A percentile compares a stretch with the other conserved stretches of the same genome.
Evolutionary conservation across 2,888 invertebrate genomes (phyloP).

Genomic region (Caenorhabditis sp.): DNA sequence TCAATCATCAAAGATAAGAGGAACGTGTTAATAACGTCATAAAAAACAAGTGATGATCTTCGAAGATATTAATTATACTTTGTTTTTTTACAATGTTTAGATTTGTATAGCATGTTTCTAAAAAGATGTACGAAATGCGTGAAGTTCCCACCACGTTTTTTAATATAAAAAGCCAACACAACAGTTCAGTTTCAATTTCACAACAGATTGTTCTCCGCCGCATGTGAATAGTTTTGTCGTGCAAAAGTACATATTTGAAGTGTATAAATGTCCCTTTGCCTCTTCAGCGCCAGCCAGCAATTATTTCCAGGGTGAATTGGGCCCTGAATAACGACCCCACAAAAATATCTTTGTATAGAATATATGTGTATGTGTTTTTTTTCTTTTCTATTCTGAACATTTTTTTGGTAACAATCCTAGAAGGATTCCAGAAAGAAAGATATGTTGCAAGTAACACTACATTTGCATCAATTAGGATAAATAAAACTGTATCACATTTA

Average conservation of each 20-base stretch:
- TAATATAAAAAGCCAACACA: too few relatives aligned
- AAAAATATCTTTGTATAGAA: constrained; percentile 15
- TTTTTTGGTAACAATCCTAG: not conserved
- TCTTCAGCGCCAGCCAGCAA: constrained; percentile 18
- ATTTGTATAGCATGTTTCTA: too few relatives aligned
- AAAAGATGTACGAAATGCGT: too few relatives aligned
- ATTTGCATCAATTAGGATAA: not conserved
- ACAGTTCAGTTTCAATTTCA: constrained; percentile 5
- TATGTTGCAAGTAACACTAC: not conserved
- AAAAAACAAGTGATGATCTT: not conserved
- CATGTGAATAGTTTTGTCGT: not conserved
- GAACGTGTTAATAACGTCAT: not conserved
- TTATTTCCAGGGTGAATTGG: constrained; percentile 17
- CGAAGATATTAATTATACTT: not conserved
- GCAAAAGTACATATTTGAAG: constrained; percentile 26
- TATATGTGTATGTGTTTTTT: constrained; percentile 7
- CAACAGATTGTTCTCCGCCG: not conserved
- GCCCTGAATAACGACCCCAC: constrained; percentile 5
- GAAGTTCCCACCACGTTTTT: too few relatives aligned
- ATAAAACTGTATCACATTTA: not conserved
- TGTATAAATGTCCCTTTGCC: constrained; percentile 37
- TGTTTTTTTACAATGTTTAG: too few relatives aligned
- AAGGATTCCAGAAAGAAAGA: not conserved
- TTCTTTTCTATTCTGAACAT: not conserved
- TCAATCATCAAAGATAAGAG: not conserved